Conservation (phyloP, 2,113 vertebrate genomes). For the Thermophis baileyi region DNA sequence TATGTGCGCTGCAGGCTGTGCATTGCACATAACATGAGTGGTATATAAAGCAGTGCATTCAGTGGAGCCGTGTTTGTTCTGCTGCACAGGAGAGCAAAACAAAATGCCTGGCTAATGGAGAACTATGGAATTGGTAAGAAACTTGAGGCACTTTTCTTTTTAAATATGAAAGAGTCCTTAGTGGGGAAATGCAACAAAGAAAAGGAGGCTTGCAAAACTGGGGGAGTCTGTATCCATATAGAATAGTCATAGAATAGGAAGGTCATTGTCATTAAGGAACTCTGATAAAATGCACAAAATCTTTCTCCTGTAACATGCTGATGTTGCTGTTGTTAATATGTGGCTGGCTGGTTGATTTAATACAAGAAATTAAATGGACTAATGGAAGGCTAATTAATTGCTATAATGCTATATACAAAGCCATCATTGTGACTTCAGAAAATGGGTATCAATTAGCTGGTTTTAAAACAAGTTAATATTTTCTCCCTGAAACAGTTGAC, state of each 20-base stretch:
- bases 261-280: not conserved
- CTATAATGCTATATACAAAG: not conserved
- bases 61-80: slow-evolving; percentile 53
- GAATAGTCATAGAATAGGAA: not conserved
- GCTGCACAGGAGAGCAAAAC: not conserved
- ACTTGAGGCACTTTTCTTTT: slow-evolving; percentile 22
- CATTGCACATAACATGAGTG: slow-evolving; percentile 51
- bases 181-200: not conserved
- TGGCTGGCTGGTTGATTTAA: not conserved
- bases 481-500: not conserved
- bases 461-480: not conserved
- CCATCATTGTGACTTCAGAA: not conserved
- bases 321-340: not conserved
- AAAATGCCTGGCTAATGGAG: slow-evolving; percentile 53
- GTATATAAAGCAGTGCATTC: slow-evolving; percentile 44
- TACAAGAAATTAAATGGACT: not conserved
- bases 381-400: not conserved
- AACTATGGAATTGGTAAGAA: slow-evolving; percentile 51
- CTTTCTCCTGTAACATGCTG: not conserved
- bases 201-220: not conserved
- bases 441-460: not conserved
- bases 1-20: no score
- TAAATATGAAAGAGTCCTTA: not conserved
- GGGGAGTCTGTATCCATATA: not conserved
- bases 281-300: not conserved